Percentiles rank a stretch among this genome's conserved stretches.
These are phyloP conservation scores for Baronia brevicornis DNA, from an alignment of 2,888 invertebrate genomes.

Conservation along the genomic window DNA sequence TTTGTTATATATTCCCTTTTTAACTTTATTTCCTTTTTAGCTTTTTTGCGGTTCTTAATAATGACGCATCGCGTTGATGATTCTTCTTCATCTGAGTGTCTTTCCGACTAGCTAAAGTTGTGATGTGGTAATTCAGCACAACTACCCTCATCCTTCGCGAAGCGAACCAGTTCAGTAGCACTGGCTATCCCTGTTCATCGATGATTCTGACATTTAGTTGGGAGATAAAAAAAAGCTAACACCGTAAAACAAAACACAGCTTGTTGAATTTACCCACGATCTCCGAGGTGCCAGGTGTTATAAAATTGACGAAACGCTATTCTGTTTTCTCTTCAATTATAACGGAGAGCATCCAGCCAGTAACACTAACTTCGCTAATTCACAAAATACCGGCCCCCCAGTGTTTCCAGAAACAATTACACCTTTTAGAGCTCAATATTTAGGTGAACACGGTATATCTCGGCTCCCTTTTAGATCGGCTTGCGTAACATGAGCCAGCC, in stretches of 20 bases:
- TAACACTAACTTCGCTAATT: conserved; percentile 45
- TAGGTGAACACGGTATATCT: conserved; percentile 32
- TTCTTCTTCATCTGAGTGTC: no score
- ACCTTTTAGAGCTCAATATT: conserved; percentile 48
- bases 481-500: conserved; percentile 34
- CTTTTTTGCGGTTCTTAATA: no score
- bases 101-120: no score
- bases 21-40: no score
- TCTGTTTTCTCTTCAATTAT: conserved; percentile 30
- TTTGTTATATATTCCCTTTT: no score
- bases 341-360: conserved; percentile 16
- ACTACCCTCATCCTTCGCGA: no score
- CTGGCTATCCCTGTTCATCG: no score
- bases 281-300: conserved; percentile 19
- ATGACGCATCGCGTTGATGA: no score
- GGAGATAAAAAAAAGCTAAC: conserved; percentile 2
- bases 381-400: conserved; percentile 25
- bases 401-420: conserved; percentile 57
- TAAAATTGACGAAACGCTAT: conserved; percentile 19
- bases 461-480: conserved; percentile 29
- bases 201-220: not conserved
- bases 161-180: no score
- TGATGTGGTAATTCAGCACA: no score
- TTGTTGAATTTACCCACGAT: conserved; percentile 21
- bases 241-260: conserved; percentile 2